Conservation (phyloP, 1,140 invertebrate species). For the Diabrotica undecimpunctata region DNA sequence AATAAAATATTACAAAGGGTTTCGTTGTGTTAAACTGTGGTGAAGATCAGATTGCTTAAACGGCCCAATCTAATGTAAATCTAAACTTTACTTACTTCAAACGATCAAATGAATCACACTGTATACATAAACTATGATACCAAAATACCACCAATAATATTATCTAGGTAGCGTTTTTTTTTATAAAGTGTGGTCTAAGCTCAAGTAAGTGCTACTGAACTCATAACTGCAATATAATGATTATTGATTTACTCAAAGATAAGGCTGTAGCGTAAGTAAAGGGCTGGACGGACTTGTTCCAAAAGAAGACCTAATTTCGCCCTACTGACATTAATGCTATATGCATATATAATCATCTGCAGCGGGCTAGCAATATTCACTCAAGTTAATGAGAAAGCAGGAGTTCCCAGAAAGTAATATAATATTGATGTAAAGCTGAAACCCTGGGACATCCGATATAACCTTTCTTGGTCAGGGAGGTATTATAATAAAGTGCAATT, state of each 20-base stretch:
- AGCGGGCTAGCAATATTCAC: neutral
- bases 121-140: no score
- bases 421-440: neutral
- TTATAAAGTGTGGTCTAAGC: no score
- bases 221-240: neutral
- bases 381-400: neutral
- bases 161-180: no score
- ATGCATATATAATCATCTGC: neutral
- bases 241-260: neutral
- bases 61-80: no score
- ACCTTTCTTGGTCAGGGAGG: neutral
- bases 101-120: no score
- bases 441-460: constrained; percentile 1
- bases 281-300: neutral
- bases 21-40: no score
- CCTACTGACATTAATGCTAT: neutral
- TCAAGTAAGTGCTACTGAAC: no score
- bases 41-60: no score
- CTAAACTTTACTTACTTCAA: no score
- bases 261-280: neutral
- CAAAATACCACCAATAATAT: no score
- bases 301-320: neutral
- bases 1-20: no score
- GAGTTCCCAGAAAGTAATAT: constrained; percentile 2
- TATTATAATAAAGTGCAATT: no score